phyloP scores from a whole-genome alignment of 2,113 vertebrate species.

The Gobio gobio region DNA sequence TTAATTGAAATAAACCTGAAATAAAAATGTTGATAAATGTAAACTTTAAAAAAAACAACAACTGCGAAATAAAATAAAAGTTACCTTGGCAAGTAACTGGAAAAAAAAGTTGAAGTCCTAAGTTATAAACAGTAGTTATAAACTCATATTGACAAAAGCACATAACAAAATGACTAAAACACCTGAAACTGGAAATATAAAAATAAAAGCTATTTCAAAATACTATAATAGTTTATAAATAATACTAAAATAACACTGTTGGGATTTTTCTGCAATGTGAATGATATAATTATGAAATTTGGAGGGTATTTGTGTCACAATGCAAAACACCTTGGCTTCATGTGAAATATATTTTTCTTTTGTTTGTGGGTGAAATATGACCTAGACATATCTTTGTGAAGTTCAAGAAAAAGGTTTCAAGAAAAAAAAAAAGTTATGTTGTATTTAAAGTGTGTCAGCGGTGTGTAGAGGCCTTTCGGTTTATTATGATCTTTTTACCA shows the following conservation, averaged over 20 bases:
- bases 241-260: neutral
- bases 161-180: neutral
- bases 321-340: neutral
- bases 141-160: neutral
- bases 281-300: neutral
- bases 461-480: conserved; percentile 1
- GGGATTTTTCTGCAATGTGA: too few species aligned
- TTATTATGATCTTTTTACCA: neutral
- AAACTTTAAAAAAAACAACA: too few species aligned
- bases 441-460: neutral
- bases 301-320: too few species aligned
- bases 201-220: neutral
- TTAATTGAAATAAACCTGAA: neutral
- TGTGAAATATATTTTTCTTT: neutral
- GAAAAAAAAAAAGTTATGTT: neutral
- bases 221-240: neutral
- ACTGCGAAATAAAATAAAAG: too few species aligned
- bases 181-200: neutral
- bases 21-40: neutral
- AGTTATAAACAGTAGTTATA: neutral
- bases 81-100: too few species aligned
- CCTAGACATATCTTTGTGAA: neutral
- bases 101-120: neutral
- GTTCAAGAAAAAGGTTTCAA: neutral
- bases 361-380: neutral